These are phyloP conservation scores for Ascidia mentula DNA, from an alignment of 23 tunicate species.

Conservation along the genomic window DNA sequence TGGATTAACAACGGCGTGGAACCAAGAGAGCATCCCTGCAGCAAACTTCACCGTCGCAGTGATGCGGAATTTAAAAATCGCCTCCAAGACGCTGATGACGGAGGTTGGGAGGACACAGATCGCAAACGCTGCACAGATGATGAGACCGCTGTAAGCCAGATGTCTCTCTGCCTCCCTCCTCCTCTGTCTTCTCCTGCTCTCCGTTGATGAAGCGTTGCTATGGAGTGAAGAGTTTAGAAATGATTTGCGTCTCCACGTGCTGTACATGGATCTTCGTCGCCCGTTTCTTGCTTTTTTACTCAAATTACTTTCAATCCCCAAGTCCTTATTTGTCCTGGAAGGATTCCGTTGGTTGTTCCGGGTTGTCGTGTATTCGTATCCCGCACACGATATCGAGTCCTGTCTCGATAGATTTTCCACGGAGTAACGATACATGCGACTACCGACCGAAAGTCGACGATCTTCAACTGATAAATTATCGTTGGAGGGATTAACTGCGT, in stretches of 20 bases:
- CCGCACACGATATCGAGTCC: slow-evolving; percentile 32
- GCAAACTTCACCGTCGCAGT: slow-evolving; percentile 30
- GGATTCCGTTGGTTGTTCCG: neutral
- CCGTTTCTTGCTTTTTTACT: neutral
- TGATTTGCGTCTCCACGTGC: slow-evolving; percentile 36
- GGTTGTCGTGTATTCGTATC: slow-evolving; percentile 5
- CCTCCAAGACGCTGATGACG: slow-evolving; percentile 30
- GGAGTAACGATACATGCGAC: slow-evolving; percentile 21
- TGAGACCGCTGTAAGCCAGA: slow-evolving; percentile 75
- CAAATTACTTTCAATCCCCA: neutral
- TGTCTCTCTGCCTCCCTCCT: slow-evolving; percentile 76
- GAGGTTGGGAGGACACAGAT: slow-evolving; percentile 55
- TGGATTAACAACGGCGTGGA: slow-evolving; percentile 65
- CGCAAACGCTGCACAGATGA: slow-evolving; percentile 71
- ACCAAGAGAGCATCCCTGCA: slow-evolving; percentile 65
- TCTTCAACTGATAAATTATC: slow-evolving; percentile 7
- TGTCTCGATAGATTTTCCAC: slow-evolving; percentile 15
- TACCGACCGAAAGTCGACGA: slow-evolving; percentile 8
- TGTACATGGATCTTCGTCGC: neutral
- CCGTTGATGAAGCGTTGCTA: slow-evolving; percentile 29
- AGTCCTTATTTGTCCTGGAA: neutral
- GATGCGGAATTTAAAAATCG: slow-evolving; percentile 2
- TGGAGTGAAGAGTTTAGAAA: slow-evolving; percentile 25
- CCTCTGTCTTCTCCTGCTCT: slow-evolving; percentile 23
- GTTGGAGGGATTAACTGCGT: neutral